Evolutionary conservation across 2,888 invertebrate species (phyloP).

Genomic region (Xestia sexstrigata): DNA sequence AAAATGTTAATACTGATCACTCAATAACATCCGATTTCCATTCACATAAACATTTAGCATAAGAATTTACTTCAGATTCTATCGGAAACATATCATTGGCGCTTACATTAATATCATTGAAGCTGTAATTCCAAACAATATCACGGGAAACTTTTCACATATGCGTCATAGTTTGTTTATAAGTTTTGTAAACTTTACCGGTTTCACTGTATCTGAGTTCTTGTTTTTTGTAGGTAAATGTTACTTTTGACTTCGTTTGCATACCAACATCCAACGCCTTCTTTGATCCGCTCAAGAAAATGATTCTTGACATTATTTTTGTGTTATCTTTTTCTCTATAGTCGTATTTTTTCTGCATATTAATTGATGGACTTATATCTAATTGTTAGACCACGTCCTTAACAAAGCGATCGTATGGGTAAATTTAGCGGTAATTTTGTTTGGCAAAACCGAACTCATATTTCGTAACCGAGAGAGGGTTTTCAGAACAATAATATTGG

Average conservation of each 20-base stretch:
- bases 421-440: not conserved
- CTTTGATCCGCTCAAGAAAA: not conserved
- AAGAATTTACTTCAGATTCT: conserved; percentile 22
- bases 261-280: not conserved
- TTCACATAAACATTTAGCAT: conserved; percentile 36
- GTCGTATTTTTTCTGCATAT: too few species aligned
- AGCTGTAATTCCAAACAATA: conserved; percentile 33
- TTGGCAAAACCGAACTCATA: not conserved
- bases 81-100: conserved; percentile 25
- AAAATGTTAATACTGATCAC: conserved; percentile 3
- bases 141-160: not conserved
- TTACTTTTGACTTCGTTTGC: not conserved
- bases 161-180: conserved; percentile 27
- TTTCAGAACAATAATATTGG: not conserved
- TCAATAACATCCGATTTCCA: conserved; percentile 41
- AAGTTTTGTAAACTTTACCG: conserved; percentile 17
- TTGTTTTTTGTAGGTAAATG: not conserved
- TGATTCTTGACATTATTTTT: not conserved
- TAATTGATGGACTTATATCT: too few species aligned
- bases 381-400: not conserved
- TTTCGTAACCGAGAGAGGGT: not conserved
- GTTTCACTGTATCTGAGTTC: not conserved
- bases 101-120: conserved; percentile 29
- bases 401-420: too few species aligned
- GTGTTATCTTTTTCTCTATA: not conserved